Evolutionary conservation across 64 coral and sea anemone genomes (phyloP), one percentile per base, ranked within the genome.

Genomic region (Pocillopora damicornis): DNA sequence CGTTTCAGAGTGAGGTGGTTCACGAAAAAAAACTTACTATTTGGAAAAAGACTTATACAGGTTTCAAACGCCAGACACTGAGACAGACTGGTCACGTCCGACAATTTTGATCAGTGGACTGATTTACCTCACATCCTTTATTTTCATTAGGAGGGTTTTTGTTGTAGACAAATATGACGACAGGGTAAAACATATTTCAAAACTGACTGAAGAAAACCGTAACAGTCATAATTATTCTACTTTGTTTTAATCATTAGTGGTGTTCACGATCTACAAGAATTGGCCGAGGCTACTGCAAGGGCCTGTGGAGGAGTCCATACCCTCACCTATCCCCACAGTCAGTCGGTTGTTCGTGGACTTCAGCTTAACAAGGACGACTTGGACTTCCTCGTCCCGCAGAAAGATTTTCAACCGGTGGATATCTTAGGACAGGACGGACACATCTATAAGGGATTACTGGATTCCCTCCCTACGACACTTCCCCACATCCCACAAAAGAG

Each of bases 341-440:
- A 86, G 14, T 81, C 89, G 8, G 82, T 95, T 12, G 88, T 99
- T 63, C 93, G 97, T 35, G 93, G 93, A 2, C 78, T 95, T 36
- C 90, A 99, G 83, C 87, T 95, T 4, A 95, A 89, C 78, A 90
- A 76, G 74, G 96, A 98, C 20, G 97, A 99, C 14, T 76, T 95
- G 14, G 84, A 88, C 79, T 89, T 91, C 58, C 59, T 95, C 11
- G 87, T 94, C 1, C 88, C 91, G 8, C 83, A 94, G 74, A 99
- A 95, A 89, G 89, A 92, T 61, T 66, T 93, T 74, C 83, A 89
- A 63, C 80, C 88, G 0, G 97, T 95, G 10, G 93, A 99, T 18
- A 99, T 99, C 12, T 56, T 93, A 59, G 97, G 97, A 66, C 93
- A 99, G 75, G 97, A 99, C 63, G 97, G 97, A 1, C 97, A 95